phyloP scores from a whole-genome alignment of 1,140 invertebrate species.

The Drosophila arizonae region DNA sequence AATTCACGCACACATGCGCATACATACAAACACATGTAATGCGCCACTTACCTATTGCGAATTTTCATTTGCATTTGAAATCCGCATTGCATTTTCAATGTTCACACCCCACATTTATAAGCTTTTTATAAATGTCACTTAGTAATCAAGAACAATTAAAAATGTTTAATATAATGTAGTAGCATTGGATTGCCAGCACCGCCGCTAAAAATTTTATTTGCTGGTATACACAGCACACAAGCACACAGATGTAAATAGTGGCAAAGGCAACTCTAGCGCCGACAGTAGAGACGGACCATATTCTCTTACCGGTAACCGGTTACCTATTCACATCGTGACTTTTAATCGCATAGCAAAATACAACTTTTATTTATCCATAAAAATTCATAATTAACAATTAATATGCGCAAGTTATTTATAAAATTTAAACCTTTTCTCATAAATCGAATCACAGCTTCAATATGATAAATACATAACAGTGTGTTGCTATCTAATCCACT shows the following conservation, averaged over 20 bases:
- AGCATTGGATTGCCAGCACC: conserved; percentile 28
- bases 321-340: not conserved
- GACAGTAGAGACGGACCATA: conserved; percentile 31
- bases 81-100: not conserved
- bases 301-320: not conserved
- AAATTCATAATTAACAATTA: too few species aligned
- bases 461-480: too few species aligned
- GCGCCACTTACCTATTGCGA: conserved; percentile 40
- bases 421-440: too few species aligned
- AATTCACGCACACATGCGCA: conserved; percentile 1
- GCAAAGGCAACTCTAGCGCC: conserved; percentile 41
- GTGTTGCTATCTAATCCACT: too few species aligned
- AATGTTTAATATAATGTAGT: conserved; percentile 4
- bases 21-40: conserved; percentile 24
- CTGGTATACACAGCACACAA: conserved; percentile 53
- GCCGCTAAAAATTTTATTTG: conserved; percentile 53
- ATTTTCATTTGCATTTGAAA: conserved; percentile 34
- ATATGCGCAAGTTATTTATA: too few species aligned
- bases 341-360: too few species aligned
- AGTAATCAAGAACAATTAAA: conserved; percentile 5
- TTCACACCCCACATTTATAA: conserved; percentile 6
- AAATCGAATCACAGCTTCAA: too few species aligned
- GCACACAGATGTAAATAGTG: conserved; percentile 43
- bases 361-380: too few species aligned
- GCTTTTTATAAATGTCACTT: conserved; percentile 15